These are phyloP conservation scores for Coccyzus lansbergi DNA, from an alignment of 2,797 vertebrate genomes.

Conservation along the genomic window DNA sequence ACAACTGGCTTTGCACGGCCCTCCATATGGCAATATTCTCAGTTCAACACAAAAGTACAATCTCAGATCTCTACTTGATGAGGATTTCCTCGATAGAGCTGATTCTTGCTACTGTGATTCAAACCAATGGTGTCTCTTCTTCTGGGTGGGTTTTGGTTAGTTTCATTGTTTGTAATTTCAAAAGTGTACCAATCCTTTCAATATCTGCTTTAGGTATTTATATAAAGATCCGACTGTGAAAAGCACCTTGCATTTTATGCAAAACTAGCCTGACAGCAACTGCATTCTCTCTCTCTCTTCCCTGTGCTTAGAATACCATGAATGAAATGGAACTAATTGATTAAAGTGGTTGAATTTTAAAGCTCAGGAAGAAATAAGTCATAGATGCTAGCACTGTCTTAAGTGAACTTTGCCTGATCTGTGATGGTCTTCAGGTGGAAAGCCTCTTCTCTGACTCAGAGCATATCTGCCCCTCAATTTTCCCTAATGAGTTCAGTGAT, in stretches of 20 bases:
- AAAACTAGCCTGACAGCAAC: background rate
- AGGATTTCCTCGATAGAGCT: background rate
- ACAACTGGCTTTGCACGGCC: background rate
- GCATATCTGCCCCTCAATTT: background rate
- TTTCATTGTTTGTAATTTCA: background rate
- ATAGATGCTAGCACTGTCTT: background rate
- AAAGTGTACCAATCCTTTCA: background rate
- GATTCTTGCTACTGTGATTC: background rate
- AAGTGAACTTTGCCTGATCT: background rate
- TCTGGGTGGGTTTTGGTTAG: background rate
- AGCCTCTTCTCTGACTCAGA: background rate
- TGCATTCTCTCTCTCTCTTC: background rate
- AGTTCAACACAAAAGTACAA: background rate
- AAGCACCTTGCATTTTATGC: background rate
- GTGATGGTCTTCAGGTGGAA: background rate
- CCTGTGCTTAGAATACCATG: background rate
- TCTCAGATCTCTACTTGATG: background rate
- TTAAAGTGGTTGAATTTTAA: background rate
- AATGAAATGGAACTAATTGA: constrained; percentile 16
- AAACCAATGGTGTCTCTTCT: background rate
- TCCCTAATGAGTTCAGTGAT: background rate
- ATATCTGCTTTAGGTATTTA: background rate
- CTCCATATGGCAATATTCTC: background rate
- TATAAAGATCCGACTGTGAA: background rate
- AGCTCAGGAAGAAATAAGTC: background rate